These are phyloP conservation scores for Sciaenops ocellatus DNA, from an alignment of 2,797 vertebrate genomes.

Conservation along the genomic window DNA sequence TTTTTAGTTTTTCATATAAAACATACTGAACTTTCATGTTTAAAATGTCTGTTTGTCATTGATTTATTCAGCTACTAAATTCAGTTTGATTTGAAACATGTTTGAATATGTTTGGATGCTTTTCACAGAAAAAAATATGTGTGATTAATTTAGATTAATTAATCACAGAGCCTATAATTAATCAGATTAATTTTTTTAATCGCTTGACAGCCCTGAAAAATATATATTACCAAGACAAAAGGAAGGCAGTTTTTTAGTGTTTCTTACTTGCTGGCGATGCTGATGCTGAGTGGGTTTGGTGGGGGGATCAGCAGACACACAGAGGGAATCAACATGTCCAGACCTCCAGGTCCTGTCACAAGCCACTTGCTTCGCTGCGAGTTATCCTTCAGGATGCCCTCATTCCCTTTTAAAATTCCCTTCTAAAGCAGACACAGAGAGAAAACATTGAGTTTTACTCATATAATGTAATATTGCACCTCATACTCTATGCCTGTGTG, in stretches of 20 bases:
- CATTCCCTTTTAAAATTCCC: constrained; percentile 92
- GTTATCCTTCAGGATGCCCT: constrained; percentile 96
- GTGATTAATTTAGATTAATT: no score
- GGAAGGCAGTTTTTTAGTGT: neutral
- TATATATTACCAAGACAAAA: neutral
- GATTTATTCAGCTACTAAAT: no score
- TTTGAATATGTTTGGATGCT: no score
- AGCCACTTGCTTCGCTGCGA: constrained; percentile 97
- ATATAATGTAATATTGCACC: neutral
- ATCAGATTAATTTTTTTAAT: no score
- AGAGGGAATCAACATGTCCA: constrained; percentile 95
- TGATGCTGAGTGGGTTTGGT: constrained; percentile 91
- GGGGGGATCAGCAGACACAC: constrained; percentile 96
- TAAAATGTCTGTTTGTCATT: no score
- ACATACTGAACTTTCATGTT: no score
- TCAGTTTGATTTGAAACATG: no score
- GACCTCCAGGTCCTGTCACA: constrained; percentile 95
- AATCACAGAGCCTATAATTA: no score
- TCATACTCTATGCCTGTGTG: neutral
- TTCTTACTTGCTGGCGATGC: constrained; percentile 92
- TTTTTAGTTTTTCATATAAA: no score
- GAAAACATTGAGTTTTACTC: neutral
- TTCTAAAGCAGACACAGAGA: constrained; percentile 81
- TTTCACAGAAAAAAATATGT: no score
- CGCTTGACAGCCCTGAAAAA: no score